Evolutionary conservation across 2,888 invertebrate species (phyloP), one percentile per base, ranked within the genome.

Genomic region (Drosophila rellima): DNA sequence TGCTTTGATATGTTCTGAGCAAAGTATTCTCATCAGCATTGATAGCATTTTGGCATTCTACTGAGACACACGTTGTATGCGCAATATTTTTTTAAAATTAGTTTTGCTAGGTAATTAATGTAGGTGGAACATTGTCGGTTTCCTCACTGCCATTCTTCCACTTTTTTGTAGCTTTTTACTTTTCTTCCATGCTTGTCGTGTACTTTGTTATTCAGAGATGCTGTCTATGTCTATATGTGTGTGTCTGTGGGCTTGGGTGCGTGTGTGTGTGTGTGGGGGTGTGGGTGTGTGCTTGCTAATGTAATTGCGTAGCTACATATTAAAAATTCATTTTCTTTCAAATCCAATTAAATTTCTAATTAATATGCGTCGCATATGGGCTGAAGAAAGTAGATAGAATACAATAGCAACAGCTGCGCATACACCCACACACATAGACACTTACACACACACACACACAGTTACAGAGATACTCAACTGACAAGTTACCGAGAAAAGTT

Each of bases 331-430:
- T 84, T 80, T 76, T 72, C 83, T 65, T 73, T 62, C 55, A 78
- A 85, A 88, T 78, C 84, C 86, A 84, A 88, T 84, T 84, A 84
- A 85, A 86, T 86, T 84, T 80, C 86, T 70, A 75, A 84, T 84
- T 84, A 88, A 70, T 76, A 80, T 80, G 71, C 73, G 62, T 59
- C 60, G 57, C 76, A 73, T 64, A 84, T 70, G 78, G 45, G 54
- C 67, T 39, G 23, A 59, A 69, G 50, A 40, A 62, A 65, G 68
- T 75, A 45, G 33, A 67, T 70, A 23, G 45, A 61, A 55, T 35
- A 79, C 82, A 73, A 79, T 31, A 67, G 48, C 47, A 52, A 44
- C 78, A 70, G 26, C 63, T 70, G 63, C 52, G 31, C 37, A 39
- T 15, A 67, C 63, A 76, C 61, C 54, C 60, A 33, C 45, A 18